Evolutionary conservation across 2,113 vertebrate species (phyloP).

Genomic region (Onychostruthus taczanowskii): DNA sequence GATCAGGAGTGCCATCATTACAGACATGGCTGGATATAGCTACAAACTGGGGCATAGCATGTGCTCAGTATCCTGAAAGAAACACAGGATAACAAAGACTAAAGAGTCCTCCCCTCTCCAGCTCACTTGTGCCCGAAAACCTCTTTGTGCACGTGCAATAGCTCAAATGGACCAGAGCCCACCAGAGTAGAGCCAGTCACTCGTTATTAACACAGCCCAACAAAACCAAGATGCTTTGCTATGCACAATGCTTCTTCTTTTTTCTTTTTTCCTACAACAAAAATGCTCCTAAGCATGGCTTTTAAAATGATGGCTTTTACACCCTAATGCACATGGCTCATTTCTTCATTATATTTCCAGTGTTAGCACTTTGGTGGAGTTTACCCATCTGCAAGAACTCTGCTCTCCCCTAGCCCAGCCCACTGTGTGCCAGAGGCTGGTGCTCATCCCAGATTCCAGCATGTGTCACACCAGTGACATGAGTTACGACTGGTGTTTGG

Average conservation of each 20-base stretch:
- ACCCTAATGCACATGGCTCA: not conserved
- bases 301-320: not conserved
- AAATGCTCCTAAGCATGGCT: not conserved
- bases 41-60: not conserved
- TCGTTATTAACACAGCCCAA: not conserved
- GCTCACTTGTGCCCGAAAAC: not conserved
- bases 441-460: not conserved
- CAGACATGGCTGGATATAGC: not conserved
- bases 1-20: not conserved
- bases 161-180: not conserved
- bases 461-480: not conserved
- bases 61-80: not conserved
- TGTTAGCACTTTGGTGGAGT: not conserved
- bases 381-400: not conserved
- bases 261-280: not conserved
- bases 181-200: not conserved
- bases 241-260: not conserved
- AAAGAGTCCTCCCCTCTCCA: not conserved
- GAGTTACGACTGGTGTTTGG: not conserved
- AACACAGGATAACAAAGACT: not conserved
- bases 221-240: not conserved
- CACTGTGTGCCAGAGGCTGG: not conserved
- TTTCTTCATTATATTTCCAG: not conserved
- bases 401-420: not conserved
- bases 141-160: not conserved